Evolutionary conservation across 2,113 vertebrate genomes (phyloP), one percentile per base, ranked within the genome.

Genomic region (Zapornia atra): DNA sequence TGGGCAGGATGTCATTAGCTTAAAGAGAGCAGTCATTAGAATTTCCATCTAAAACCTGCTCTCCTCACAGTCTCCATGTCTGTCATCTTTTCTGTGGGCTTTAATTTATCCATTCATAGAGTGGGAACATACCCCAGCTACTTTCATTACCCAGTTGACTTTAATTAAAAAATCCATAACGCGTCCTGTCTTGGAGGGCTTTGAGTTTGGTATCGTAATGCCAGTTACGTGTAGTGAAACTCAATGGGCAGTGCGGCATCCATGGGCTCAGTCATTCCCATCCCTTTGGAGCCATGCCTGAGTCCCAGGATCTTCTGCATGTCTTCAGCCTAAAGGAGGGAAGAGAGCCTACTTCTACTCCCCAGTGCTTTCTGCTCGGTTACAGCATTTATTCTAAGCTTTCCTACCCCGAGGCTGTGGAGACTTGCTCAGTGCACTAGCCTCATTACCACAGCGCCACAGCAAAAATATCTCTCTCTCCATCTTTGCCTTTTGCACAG

Each of bases 81-180:
- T 93, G 65, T 25, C 2, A 6, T 79, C 79, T 82, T 70, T 24
- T 36, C 71, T 86, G 66, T 56, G 77, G 81, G 81, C 51, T 82
- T 82, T 64, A 78, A 93, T 92, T 94, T 89, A 91, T 33, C 86
- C 66, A 13, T 85, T 84, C 65, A 10, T 3, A 17, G 65, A 72
- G 54, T 21, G 53, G 53, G 90, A 96, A 68, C 53, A 17, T 36
- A 40, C 26, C 83, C 33, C 69, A 53, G 65, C 64, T 75, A 81
- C 56, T 89, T 93, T 61, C 90, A 78, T 84, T 84, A 71, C 77
- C 36, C 68, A 77, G 19, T 21, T 90, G 88, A 51, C 82, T 92
- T 93, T 88, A 92, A 90, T 93, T 93, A 84, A 93, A 88, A 92
- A 79, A 89, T 82, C 72, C 82, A 53, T 53, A 71, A 76, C 4